Evolutionary conservation across 2,113 vertebrate species (phyloP), one percentile per base, ranked within the genome.

Genomic region (Rousettus leschenaultii): DNA sequence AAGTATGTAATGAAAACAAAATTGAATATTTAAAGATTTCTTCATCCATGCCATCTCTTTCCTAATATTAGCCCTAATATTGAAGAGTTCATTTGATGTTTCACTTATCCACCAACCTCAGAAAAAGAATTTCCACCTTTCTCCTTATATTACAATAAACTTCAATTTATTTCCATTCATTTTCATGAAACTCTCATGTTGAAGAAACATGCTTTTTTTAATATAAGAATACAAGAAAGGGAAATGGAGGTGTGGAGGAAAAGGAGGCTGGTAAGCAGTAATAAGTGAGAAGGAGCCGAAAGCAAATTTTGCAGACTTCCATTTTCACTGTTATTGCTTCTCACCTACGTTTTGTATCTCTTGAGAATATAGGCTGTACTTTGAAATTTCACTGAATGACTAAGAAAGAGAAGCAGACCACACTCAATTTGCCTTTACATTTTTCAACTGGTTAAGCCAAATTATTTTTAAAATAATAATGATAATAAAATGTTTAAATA

Each of bases 381-480:
- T 86, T 77, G 26, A 86, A 43, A 51, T 63, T 19, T 73, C 11
- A 66, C 19, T 61, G 45, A 83, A 95, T 68, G 40, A 6, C 33
- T 94, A 40, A 57, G 22, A 75, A 13, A 83, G 22, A 83, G 89
- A 86, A 95, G 22, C 16, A 86, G 66, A 51, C 45, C 55, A 43
- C 13, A 70, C 5, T 16, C 38, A 78, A 53, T 45, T 78, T 95
- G 12, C 53, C 35, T 45, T 59, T 73, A 63, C 45, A 12, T 35
- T 77, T 96, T 73, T 43, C 68, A 94, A 66, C 16, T 66, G 24
- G 38, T n/a, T 95, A 83, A 90, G n/a, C 35, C 53, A 91, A 87
- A 93, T 73, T 86, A 93, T 71, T 48, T 83, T 87, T 73, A 73
- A 33, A 83, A 93, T 95, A 93, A 82, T 66, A 59, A 90, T 63